A percentile compares a stretch with the other conserved stretches of the same genome.
Conservation (phyloP, 2,797 vertebrate species). For the Chiroxiphia lanceolata region DNA sequence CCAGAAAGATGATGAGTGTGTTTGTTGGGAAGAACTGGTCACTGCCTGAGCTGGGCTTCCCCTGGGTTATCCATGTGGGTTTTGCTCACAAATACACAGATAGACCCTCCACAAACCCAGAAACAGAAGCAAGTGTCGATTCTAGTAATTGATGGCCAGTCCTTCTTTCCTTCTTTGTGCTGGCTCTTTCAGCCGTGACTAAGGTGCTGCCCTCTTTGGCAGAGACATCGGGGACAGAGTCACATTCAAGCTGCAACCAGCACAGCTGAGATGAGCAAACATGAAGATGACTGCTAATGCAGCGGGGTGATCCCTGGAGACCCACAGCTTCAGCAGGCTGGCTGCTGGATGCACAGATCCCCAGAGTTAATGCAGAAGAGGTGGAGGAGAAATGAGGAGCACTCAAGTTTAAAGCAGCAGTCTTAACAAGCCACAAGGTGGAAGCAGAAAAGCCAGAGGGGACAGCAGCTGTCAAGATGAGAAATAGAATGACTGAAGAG, state of each 20-base stretch:
- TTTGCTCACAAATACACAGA: neutral
- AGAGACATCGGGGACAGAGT: neutral
- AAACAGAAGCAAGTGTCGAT: neutral
- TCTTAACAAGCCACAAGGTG: neutral
- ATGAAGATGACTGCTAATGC: accelerated
- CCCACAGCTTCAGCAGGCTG: neutral
- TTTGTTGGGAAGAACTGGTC: neutral
- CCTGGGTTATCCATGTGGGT: neutral
- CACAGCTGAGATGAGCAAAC: neutral
- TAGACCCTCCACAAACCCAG: neutral
- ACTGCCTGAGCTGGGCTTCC: neutral
- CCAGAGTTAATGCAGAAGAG: neutral
- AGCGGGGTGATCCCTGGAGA: neutral
- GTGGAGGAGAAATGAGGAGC: neutral
- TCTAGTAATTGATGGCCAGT: accelerated
- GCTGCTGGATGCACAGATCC: neutral
- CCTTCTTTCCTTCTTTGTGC: neutral
- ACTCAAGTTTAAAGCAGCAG: neutral
- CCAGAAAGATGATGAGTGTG: accelerated
- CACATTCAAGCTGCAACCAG: neutral
- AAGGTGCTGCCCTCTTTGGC: neutral
- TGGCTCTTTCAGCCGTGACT: neutral
- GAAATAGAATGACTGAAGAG: neutral
- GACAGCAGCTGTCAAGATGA: neutral
- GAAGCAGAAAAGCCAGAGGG: constrained; percentile 30